These are phyloP conservation scores for Cactoblastis cactorum DNA, from an alignment of 2,888 invertebrate genomes.

Conservation along the genomic window DNA sequence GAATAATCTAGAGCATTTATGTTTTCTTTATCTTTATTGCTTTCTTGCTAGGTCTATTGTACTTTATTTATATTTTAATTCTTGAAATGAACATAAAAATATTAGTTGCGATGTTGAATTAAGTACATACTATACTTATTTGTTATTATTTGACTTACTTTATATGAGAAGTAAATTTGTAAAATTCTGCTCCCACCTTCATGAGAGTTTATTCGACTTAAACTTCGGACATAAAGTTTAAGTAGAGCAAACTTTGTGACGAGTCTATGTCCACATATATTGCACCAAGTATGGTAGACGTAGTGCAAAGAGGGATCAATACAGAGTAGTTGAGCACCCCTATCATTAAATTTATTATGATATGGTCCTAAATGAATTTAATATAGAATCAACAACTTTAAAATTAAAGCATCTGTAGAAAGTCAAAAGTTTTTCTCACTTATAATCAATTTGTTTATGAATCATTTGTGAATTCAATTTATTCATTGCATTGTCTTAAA, in stretches of 20 bases:
- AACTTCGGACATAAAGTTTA: not conserved
- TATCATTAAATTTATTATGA: constrained; percentile 11
- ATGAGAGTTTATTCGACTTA: not conserved
- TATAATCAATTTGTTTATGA: no score
- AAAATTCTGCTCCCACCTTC: not conserved
- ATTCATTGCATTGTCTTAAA: no score
- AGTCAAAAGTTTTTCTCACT: no score
- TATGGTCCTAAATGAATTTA: not conserved
- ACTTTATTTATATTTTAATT: constrained; percentile 7
- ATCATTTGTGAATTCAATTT: no score
- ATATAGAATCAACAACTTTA: not conserved
- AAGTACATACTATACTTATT: no score
- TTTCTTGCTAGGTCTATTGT: constrained; percentile 19
- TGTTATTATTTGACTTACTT: not conserved
- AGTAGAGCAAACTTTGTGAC: constrained; percentile 18
- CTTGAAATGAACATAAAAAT: constrained; percentile 6
- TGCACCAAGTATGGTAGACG: constrained; percentile 11
- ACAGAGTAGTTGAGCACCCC: constrained; percentile 6
- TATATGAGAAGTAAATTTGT: not conserved
- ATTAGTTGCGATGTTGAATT: not conserved
- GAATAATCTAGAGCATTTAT: constrained; percentile 30
- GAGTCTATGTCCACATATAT: constrained; percentile 10
- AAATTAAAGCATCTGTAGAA: constrained; percentile 1
- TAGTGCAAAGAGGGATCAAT: constrained; percentile 11
- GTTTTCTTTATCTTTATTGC: constrained; percentile 24